phyloP scores from a whole-genome alignment of 92 coral and sea anemone species.

The Actinostola sp. region DNA sequence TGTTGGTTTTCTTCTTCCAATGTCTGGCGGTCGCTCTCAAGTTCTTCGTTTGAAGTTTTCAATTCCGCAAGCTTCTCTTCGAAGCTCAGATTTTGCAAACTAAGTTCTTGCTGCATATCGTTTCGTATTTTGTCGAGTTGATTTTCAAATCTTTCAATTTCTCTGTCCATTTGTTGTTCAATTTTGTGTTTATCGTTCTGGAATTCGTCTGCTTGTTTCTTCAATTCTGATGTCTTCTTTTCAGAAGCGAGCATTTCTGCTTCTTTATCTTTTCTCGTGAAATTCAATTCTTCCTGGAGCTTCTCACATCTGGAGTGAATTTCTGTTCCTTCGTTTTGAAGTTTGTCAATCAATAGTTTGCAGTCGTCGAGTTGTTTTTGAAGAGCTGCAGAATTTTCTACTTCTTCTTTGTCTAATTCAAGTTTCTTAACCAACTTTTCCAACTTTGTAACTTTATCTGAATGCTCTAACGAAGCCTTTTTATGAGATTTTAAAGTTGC shows the following conservation, averaged over 20 bases:
- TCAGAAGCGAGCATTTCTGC: slow-evolving; percentile 32
- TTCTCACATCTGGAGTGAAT: slow-evolving; percentile 14
- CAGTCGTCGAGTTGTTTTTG: slow-evolving; percentile 31
- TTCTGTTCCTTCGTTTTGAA: slow-evolving; percentile 1
- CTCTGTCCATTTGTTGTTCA: slow-evolving; percentile 26
- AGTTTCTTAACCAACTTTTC: slow-evolving; percentile 42
- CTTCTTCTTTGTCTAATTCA: slow-evolving; percentile 7
- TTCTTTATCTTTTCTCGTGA: slow-evolving; percentile 24
- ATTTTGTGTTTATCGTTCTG: slow-evolving; percentile 46
- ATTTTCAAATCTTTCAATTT: slow-evolving; percentile 14
- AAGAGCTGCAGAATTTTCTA: slow-evolving; percentile 35
- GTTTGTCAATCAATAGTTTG: slow-evolving; percentile 12
- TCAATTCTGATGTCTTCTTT: slow-evolving; percentile 36
- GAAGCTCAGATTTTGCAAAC: slow-evolving; percentile 4
- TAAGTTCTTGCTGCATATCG: slow-evolving; percentile 19
- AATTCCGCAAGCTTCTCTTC: slow-evolving; percentile 26
- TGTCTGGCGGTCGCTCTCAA: slow-evolving; percentile 35
- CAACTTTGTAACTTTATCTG: slow-evolving; percentile 40
- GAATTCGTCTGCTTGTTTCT: slow-evolving; percentile 20
- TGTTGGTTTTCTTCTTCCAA: slow-evolving; percentile 64
- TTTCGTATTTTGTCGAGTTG: slow-evolving; percentile 13
- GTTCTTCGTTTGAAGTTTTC: slow-evolving; percentile 33
- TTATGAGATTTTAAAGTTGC: slow-evolving; percentile 30
- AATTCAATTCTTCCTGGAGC: slow-evolving; percentile 51
- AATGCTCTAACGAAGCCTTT: slow-evolving; percentile 15